A percentile compares a stretch with the other conserved stretches of the same genome.
These are phyloP conservation scores for Willowsia nigromaculata DNA, from an alignment of 2,888 invertebrate species.

Conservation along the genomic window DNA sequence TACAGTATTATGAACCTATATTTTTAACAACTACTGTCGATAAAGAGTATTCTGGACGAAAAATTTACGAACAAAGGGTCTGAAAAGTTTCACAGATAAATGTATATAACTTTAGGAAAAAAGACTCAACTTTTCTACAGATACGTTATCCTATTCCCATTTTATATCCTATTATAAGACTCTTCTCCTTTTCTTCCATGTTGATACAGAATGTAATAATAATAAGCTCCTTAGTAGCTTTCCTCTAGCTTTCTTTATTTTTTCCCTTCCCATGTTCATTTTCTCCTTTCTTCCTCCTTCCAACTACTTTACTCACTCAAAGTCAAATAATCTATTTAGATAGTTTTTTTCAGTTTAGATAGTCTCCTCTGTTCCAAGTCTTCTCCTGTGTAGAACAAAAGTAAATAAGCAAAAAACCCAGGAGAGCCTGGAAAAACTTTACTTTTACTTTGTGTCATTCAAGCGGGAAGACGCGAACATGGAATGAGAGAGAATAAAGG, in stretches of 20 bases:
- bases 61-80: no score
- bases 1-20: not conserved
- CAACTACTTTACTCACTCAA: conserved; percentile 16
- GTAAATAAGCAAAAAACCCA: conserved; percentile 33
- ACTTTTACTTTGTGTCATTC: conserved; percentile 67
- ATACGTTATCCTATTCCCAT: not conserved
- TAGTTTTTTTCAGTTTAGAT: conserved; percentile 27
- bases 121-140: no score
- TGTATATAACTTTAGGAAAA: no score
- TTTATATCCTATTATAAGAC: conserved; percentile 39
- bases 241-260: no score
- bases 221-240: conserved; percentile 54
- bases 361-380: conserved; percentile 27
- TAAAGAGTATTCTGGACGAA: no score
- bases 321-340: conserved; percentile 39
- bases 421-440: conserved; percentile 39
- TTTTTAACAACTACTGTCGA: not conserved
- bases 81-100: no score
- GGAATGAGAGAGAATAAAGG: not conserved
- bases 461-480: conserved; percentile 15
- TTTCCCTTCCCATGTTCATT: conserved; percentile 2
- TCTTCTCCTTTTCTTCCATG: conserved; percentile 5
- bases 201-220: conserved; percentile 55
- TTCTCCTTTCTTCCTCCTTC: not conserved
- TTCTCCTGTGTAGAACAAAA: not conserved